Conservation (phyloP, 2,113 vertebrate genomes). For the Fregetta grallaria region DNA sequence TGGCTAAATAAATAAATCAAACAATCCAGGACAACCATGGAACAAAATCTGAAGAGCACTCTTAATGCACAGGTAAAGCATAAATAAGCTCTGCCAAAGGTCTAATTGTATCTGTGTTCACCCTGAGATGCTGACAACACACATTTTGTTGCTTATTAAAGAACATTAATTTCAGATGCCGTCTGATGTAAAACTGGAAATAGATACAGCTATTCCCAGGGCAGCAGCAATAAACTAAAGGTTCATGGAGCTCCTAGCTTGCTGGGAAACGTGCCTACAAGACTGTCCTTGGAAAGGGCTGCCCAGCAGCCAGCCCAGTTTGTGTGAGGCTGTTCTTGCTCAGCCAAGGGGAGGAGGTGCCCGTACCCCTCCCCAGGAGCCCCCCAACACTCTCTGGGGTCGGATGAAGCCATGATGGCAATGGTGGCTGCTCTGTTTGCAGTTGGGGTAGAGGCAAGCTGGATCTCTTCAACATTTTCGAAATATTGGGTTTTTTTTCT, state of each 20-base stretch:
- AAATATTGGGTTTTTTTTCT: background rate
- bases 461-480: background rate
- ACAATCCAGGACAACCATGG: background rate
- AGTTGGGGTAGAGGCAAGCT: background rate
- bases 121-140: background rate
- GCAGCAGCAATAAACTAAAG: background rate
- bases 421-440: background rate
- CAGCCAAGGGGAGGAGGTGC: background rate
- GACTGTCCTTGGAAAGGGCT: background rate
- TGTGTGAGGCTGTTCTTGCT: background rate
- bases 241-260: background rate
- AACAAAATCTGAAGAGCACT: background rate
- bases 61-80: background rate
- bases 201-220: background rate
- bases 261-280: background rate
- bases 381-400: background rate
- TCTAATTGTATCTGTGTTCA: background rate
- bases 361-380: fast-evolving
- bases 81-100: slow-evolving; percentile 7
- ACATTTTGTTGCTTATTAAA: slow-evolving; percentile 35
- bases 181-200: background rate
- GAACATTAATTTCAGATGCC: background rate
- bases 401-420: background rate
- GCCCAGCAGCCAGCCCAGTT: background rate
- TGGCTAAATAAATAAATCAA: background rate